Evolutionary conservation across 2,113 vertebrate genomes (phyloP), one percentile per base, ranked within the genome.

Genomic region (Cacatua alba): DNA sequence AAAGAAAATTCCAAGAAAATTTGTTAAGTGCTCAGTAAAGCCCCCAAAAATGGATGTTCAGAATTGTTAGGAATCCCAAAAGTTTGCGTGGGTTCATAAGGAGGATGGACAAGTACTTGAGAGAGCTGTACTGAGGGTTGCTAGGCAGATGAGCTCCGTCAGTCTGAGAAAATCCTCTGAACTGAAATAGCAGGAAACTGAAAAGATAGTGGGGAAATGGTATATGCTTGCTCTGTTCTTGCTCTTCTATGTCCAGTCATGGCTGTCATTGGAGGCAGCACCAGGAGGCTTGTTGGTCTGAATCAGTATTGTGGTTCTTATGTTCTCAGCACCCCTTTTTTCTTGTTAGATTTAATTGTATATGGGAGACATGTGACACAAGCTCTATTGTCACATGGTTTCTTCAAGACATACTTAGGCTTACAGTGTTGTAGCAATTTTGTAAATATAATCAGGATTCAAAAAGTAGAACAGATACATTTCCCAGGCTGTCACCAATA

Each of bases 241-340:
- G 46, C 26, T 80, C 23, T 72, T 84, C 26, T 20, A 20, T 59
- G 49, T 26, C 60, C 17, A 16, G 10, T 70, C 72, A 20, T 8
- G 35, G 33, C 7, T 9, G 3, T 33, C 5, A 1, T 7, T 70
- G n/a, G 31, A 82, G 48, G 29, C 26, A 71, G 39, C 37, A 60
- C 4, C 41, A 55, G n/a, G 15, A 29, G 9, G 21, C 19, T 10
- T 41, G 41, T 44, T 85, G 57, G 10, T 68, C 57, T 75, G 37
- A 75, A 46, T 7, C 37, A 25, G 5, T 75, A 6, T 19, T 0
- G 0, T 63, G 24, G 60, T 59, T 17, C 25, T 41, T 63, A 28
- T 79, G 33, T 59, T 71, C 46, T 82, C 46, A 77, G 20, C 57
- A 57, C 7, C 6, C 9, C 7, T 5, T 76, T 82, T 67, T 86